Conservation (phyloP, 2,113 vertebrate genomes). For the Pithys albifrons region DNA sequence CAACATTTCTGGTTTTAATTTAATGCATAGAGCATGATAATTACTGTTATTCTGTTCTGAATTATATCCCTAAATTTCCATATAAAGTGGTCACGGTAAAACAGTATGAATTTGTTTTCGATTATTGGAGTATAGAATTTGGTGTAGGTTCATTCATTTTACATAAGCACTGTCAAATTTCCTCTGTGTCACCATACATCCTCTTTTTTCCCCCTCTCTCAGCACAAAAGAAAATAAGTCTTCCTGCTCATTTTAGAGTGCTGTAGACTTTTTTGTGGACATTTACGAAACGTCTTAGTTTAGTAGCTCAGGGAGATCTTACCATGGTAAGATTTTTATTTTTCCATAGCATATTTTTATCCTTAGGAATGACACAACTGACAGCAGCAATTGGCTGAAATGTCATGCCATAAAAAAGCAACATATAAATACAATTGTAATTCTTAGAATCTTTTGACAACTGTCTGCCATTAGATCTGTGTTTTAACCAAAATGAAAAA, state of each 20-base stretch:
- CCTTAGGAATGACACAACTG: neutral
- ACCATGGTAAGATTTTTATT: neutral
- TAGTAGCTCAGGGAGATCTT: neutral
- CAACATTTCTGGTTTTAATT: slow-evolving; percentile 65
- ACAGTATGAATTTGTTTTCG: slow-evolving; percentile 68
- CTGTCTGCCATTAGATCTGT: neutral
- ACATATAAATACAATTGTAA: neutral
- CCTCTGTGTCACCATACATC: slow-evolving; percentile 8
- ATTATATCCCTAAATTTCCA: slow-evolving; percentile 61
- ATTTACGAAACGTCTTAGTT: slow-evolving; percentile 13
- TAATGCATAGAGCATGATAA: slow-evolving; percentile 56
- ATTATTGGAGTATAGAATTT: slow-evolving; percentile 49
- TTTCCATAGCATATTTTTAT: neutral
- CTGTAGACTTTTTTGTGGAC: neutral
- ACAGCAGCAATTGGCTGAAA: neutral
- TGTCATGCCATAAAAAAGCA: neutral
- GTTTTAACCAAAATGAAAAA: neutral
- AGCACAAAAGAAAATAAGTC: neutral
- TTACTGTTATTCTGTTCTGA: slow-evolving; percentile 63
- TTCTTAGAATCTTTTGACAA: neutral
- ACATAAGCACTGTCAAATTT: slow-evolving; percentile 65
- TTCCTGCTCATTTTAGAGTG: slow-evolving; percentile 2
- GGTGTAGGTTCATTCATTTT: slow-evolving; percentile 56
- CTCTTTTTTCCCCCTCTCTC: neutral
- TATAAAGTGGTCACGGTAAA: slow-evolving; percentile 64